phyloP scores from a whole-genome alignment of 1,140 invertebrate genomes.

The Whitmania pigra region DNA sequence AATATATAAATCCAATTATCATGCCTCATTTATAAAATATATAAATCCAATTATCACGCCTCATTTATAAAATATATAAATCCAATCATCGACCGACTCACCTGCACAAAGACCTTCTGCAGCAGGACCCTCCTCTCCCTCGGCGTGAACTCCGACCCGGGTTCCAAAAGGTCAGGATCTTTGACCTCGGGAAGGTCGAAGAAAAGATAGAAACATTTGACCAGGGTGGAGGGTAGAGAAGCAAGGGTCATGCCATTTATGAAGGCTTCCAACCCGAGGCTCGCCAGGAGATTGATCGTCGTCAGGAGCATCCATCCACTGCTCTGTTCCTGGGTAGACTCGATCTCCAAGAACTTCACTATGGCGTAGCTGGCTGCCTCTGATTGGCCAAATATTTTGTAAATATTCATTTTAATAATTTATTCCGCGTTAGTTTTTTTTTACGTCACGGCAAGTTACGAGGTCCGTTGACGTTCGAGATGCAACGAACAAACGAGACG shows the following conservation, averaged over 20 bases:
- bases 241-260: slow-evolving; percentile 74
- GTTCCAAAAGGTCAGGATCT: slow-evolving; percentile 52
- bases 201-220: slow-evolving; percentile 96
- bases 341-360: slow-evolving; percentile 82
- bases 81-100: no score
- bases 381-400: slow-evolving; percentile 25
- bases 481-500: slow-evolving; percentile 7
- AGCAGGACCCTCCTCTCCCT: slow-evolving; percentile 76
- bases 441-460: neutral
- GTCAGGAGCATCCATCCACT: slow-evolving; percentile 92
- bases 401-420: no score
- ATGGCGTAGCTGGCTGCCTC: slow-evolving; percentile 88
- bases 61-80: no score
- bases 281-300: slow-evolving; percentile 62
- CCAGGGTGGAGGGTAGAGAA: slow-evolving; percentile 87
- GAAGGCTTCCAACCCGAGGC: slow-evolving; percentile 49
- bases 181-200: slow-evolving; percentile 75
- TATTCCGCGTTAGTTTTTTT: no score
- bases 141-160: slow-evolving; percentile 69
- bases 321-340: slow-evolving; percentile 62
- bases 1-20: no score
- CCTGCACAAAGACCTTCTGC: slow-evolving; percentile 92
- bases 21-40: no score
- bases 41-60: no score
- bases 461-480: neutral